phyloP scores from a whole-genome alignment of 1,140 invertebrate species.

The Cheumatopsyche charites region DNA sequence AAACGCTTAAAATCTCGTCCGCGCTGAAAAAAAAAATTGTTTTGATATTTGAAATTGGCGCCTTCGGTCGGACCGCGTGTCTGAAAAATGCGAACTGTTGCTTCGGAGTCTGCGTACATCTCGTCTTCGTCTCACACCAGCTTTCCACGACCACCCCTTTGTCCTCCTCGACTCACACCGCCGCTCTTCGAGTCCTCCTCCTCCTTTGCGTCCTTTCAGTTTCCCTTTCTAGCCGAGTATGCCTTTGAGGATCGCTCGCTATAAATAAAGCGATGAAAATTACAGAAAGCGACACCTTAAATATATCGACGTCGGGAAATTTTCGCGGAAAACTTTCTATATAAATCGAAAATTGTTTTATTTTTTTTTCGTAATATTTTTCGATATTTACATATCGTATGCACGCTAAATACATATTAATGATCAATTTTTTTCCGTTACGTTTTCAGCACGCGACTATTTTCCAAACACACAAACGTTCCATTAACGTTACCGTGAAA shows the following conservation, averaged over 20 bases:
- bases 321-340: too few relatives aligned
- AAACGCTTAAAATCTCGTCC: not conserved
- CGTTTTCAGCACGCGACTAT: not conserved
- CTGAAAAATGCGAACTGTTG: conserved; percentile 36
- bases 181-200: not conserved
- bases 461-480: not conserved
- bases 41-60: conserved; percentile 22
- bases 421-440: conserved; percentile 1
- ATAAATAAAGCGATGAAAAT: too few relatives aligned
- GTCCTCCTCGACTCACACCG: not conserved
- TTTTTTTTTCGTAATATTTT: not conserved
- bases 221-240: not conserved
- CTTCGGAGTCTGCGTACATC: conserved; percentile 33
- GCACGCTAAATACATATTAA: conserved; percentile 1
- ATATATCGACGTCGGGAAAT: not conserved
- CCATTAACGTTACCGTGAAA: too few relatives aligned
- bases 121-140: not conserved
- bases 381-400: not conserved
- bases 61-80: conserved; percentile 4
- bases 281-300: not conserved
- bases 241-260: too few relatives aligned
- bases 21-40: not conserved
- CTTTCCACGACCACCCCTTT: not conserved
- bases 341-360: too few relatives aligned
- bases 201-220: not conserved